phyloP scores from a whole-genome alignment of 2,888 invertebrate species.

The Acheta domesticus region DNA sequence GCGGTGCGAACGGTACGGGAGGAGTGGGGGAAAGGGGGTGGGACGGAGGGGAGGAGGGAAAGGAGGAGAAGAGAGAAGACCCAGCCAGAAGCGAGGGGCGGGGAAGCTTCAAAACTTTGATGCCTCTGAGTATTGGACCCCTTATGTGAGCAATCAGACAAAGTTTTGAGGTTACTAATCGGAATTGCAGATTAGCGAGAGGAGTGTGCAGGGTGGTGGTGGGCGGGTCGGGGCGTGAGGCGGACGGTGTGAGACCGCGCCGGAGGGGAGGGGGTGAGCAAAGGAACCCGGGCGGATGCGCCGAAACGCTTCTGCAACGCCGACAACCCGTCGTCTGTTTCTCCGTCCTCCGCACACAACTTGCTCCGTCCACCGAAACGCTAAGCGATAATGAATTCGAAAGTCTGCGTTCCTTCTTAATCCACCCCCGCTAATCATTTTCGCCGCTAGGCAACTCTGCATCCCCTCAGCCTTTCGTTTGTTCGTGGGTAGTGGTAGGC shows the following conservation, averaged over 20 bases:
- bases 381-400: neutral
- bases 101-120: constrained; percentile 28
- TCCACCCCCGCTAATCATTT: no score
- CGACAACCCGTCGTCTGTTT: no score
- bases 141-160: constrained; percentile 28
- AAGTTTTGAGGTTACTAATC: constrained; percentile 30
- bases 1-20: neutral
- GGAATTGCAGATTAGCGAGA: constrained; percentile 32
- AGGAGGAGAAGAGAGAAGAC: neutral
- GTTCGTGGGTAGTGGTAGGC: no score
- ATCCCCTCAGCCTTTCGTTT: no score
- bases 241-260: neutral
- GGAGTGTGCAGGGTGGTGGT: neutral
- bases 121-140: constrained; percentile 12
- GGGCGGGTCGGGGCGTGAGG: neutral
- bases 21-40: neutral
- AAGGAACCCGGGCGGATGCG: neutral
- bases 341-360: no score
- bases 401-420: neutral
- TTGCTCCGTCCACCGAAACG: neutral
- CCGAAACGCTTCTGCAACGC: neutral
- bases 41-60: neutral
- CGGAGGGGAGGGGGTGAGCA: neutral
- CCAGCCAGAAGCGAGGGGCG: neutral
- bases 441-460: no score